Conservation (phyloP, 2,888 invertebrate species). For the Ethmia dodecea region DNA sequence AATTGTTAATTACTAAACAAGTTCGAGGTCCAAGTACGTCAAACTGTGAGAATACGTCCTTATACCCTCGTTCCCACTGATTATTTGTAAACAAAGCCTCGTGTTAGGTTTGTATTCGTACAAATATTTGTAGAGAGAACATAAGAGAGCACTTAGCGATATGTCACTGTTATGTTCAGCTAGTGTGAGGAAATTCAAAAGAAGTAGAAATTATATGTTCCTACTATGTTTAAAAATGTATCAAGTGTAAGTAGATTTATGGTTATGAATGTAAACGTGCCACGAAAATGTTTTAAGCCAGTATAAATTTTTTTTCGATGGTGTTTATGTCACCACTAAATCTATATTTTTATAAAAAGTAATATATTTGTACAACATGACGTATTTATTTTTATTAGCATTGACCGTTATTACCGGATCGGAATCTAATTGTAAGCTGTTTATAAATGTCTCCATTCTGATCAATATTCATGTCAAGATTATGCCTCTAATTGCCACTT, state of each 20-base stretch:
- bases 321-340: too few species aligned
- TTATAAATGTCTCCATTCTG: conserved; percentile 53
- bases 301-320: too few species aligned
- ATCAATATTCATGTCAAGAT: conserved; percentile 69
- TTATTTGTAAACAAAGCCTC: conserved; percentile 51
- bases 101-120: conserved; percentile 37
- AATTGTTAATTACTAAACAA: too few species aligned
- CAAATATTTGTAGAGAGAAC: conserved; percentile 56
- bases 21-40: too few species aligned
- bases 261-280: too few species aligned
- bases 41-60: too few species aligned
- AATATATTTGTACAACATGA: conserved; percentile 27
- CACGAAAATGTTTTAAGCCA: too few species aligned
- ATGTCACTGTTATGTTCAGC: conserved; percentile 53
- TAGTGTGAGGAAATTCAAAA: too few species aligned
- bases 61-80: conserved; percentile 35
- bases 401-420: conserved; percentile 38
- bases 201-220: too few species aligned
- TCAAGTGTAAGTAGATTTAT: too few species aligned
- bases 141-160: conserved; percentile 61
- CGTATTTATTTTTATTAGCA: conserved; percentile 26
- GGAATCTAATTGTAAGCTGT: conserved; percentile 52
- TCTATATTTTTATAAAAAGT: conserved; percentile 25
- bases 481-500: conserved; percentile 63
- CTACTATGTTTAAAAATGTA: too few species aligned